Evolutionary conservation across 2,113 vertebrate genomes (phyloP).

Genomic region (Sebastes schlegelii): DNA sequence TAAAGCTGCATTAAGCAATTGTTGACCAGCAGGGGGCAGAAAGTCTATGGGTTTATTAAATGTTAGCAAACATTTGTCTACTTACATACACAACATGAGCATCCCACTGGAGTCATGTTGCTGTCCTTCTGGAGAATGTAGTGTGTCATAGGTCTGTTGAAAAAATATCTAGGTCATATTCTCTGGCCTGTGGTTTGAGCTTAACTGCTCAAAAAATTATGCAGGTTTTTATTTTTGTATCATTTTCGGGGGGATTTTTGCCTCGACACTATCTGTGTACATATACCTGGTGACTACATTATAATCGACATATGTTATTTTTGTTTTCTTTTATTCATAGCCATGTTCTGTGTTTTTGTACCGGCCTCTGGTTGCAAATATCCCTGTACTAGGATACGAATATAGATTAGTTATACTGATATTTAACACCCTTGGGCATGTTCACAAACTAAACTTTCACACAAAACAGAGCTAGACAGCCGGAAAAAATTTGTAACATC

Average conservation of each 20-base stretch:
- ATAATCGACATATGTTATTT: too few relatives aligned
- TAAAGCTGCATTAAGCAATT: constrained; percentile 51
- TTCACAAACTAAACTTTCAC: too few relatives aligned
- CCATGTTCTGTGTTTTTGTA: too few relatives aligned
- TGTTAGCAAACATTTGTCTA: neutral
- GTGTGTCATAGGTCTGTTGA: neutral
- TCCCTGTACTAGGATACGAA: too few relatives aligned
- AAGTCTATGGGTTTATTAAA: neutral
- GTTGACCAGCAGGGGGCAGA: constrained; percentile 30
- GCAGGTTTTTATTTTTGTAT: neutral
- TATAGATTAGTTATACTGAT: too few relatives aligned
- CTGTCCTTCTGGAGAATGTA: neutral
- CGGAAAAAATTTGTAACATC: too few relatives aligned
- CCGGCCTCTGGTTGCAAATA: too few relatives aligned
- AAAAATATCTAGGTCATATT: neutral
- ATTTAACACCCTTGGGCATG: too few relatives aligned
- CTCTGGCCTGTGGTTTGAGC: neutral
- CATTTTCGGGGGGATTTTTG: neutral
- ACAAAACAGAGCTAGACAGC: too few relatives aligned
- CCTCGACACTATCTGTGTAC: neutral
- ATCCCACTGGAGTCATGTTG: neutral
- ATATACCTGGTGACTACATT: too few relatives aligned
- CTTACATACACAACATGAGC: neutral
- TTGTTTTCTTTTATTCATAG: too few relatives aligned
- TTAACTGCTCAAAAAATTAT: neutral